Base-by-base conservation (phyloP, 2,888 invertebrate genomes). In the Myopa testacea region DNA sequence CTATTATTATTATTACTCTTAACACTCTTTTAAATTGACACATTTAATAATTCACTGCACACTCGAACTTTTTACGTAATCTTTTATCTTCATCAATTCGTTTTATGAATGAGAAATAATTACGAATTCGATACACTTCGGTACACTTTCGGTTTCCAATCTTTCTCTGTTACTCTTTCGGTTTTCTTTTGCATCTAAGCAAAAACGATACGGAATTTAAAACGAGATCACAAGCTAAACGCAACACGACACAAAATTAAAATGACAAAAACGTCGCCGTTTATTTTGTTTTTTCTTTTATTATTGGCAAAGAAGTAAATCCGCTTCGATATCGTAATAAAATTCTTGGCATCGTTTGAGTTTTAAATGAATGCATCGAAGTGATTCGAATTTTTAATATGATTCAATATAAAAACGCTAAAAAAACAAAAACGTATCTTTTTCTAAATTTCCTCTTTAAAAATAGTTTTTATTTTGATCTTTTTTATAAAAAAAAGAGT, bases 111-210 rank as follows among this genome's bases (percentile, higher is more conserved):
- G 55, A 55, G 16, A 5, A 55, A 55, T 55, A 55, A 55, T 16
- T 45, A 8, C 45, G 10, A 45, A 55, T n/a, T 55, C 38, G 65
- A 1, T 62, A 8, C 26, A 65, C 37, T 65, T 65, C 34, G 55
- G 55, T 65, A 38, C 14, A 60, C 72, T 72, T 72, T 72, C 72
- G 40, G n/a, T 72, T 72, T 60, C 40, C 19, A 58, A 10, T 14
- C 34, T 65, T 65, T 37, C 10, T 65, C 12, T 65, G 14, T 8
- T 65, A 6, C 8, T 37, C 10, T 19, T 12, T 62, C n/a, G 19
- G 26, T 62, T 19, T 62, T 62, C 8, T 62, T 62, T 10, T 26
- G 14, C 1, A n/a, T 62, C 26, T 16, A 62, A n/a, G 10, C 10
- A 14, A n/a, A 62, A 8, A 10, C 37, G 34, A 65, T 34, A 14